Evolutionary conservation across 2,888 invertebrate species (phyloP), one percentile per base, ranked within the genome.

Genomic region (Copidosoma aretas): DNA sequence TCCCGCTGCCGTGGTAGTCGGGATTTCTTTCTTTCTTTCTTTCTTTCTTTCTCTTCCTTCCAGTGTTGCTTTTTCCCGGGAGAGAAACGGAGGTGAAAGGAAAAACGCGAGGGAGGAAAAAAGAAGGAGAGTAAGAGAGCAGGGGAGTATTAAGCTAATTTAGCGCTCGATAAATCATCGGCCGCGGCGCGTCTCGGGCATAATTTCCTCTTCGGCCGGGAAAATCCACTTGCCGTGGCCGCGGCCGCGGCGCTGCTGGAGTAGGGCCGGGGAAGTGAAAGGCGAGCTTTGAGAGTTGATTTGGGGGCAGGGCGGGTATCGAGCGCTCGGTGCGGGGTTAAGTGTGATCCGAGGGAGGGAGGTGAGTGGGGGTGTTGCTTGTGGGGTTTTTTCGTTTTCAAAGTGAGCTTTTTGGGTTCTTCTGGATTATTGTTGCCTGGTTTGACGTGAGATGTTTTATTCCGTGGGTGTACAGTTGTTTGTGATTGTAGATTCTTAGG

Each of bases 81-180:
- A n/a, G n/a, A n/a, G 10, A 32, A 21, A 39, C 24, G 3, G 22
- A 17, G 21, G 57, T 49, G 21, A 64, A 64, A 51, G 46, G 46
- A 64, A 15, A 46, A 46, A 8, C 3, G 32, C 32, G 8, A 32
- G 32, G 32, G n/a, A n/a, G n/a, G n/a, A n/a, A 39, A 32, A 46
- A 49, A 60, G 41, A 14, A 41, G 41, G 41, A 41, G 41, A 41
- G 41, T 10, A 68, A 67, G 60, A 56, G 41, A 64, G 54, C 57
- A 57, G 41, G 32, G 3, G 3, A 56, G 61, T 69, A 64, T 69
- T 69, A 69, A 69, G 57, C 46, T 61, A 71, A 71, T 71, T 71
- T 69, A 71, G 61, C 53, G 57, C 71, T 62, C 68, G 58, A 71
- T 71, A 71, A 71, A 71, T 71, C 71, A 71, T 53, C 52, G 41